Conservation (phyloP, 2,113 vertebrate genomes). For the Carlito syrichta region DNA sequence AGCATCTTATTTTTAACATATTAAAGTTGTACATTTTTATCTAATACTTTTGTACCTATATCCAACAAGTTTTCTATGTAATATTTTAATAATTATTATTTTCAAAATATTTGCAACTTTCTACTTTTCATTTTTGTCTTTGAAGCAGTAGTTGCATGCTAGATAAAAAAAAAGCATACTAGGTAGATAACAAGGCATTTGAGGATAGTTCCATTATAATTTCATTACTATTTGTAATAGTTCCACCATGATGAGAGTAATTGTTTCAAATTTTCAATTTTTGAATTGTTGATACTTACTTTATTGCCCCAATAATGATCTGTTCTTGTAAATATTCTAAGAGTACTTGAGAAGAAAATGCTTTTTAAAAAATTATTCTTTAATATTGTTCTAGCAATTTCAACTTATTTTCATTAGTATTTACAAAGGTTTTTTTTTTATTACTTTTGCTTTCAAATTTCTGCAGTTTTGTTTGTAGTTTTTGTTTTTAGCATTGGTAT, state of each 20-base stretch:
- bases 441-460: not conserved
- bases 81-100: not conserved
- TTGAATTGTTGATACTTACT: not conserved
- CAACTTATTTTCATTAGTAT: not conserved
- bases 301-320: not conserved
- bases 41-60: not conserved
- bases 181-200: not conserved
- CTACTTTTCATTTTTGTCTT: not conserved
- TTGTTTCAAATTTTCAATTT: not conserved
- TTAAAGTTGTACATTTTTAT: not conserved
- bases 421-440: not conserved
- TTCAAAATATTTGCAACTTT: not conserved
- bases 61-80: not conserved
- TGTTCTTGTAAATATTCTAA: not conserved
- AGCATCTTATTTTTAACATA: not conserved
- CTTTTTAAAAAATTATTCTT: not conserved
- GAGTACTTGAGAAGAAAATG: not conserved
- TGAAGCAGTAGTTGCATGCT: not conserved
- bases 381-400: not conserved
- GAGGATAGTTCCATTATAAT: not conserved
- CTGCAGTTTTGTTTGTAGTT: too few relatives aligned
- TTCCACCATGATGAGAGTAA: not conserved
- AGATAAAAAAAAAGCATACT: not conserved
- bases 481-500: too few relatives aligned
- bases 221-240: not conserved